These are phyloP conservation scores for Cantharis lateralis DNA, from an alignment of 2,888 invertebrate species.

Conservation along the genomic window DNA sequence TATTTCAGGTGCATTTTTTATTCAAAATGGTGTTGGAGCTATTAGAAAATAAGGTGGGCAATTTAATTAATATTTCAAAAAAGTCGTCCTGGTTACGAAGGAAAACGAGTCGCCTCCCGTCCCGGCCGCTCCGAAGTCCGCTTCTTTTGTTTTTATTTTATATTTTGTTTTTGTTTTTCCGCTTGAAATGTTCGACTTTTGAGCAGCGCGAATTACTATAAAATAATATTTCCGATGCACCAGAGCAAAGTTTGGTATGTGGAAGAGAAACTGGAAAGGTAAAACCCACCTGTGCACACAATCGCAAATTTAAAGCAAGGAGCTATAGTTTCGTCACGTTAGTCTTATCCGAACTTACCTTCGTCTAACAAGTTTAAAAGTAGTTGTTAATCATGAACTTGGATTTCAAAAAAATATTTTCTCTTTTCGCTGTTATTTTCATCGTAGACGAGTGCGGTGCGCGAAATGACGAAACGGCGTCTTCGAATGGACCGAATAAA, in stretches of 20 bases:
- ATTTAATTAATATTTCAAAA: not conserved
- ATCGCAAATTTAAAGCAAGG: not conserved
- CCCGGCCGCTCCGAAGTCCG: not conserved
- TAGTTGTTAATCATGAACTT: not conserved
- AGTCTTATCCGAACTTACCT: conserved; percentile 14
- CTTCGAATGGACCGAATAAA: not conserved
- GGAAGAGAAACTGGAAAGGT: conserved; percentile 9
- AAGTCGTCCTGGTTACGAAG: not conserved
- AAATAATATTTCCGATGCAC: not conserved
- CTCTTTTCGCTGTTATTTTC: not conserved
- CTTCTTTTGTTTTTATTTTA: not conserved
- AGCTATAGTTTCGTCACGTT: not conserved
- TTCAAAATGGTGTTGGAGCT: not conserved
- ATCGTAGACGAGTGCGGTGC: not conserved
- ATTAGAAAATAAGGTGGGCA: not conserved
- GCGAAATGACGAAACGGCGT: not conserved
- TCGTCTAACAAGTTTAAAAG: not conserved
- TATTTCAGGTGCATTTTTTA: not conserved
- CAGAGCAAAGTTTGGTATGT: not conserved
- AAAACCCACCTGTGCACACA: conserved; percentile 26
- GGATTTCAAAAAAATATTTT: not conserved
- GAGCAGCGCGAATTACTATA: not conserved
- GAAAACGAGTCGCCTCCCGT: not conserved
- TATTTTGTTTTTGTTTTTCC: not conserved
- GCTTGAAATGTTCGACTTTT: not conserved